Conservation (phyloP, 2,113 vertebrate genomes). For the Emydocephalus ijimae region DNA sequence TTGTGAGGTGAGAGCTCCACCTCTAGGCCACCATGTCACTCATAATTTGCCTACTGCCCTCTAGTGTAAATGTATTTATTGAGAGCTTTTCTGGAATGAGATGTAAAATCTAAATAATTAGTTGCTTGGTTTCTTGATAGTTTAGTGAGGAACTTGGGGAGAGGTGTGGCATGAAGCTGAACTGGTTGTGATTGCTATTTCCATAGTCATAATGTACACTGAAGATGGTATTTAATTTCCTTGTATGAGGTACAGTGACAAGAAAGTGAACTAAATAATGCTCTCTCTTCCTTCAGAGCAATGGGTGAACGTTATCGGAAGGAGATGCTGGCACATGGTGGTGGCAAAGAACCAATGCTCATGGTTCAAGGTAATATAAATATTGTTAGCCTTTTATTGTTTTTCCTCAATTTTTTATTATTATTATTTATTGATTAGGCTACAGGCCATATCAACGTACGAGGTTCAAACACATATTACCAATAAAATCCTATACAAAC, state of each 20-base stretch:
- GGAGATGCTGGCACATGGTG: conserved; percentile 94
- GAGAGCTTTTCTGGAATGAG: conserved; percentile 38
- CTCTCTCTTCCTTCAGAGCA: conserved; percentile 70
- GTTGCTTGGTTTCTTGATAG: neutral
- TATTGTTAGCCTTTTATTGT: neutral
- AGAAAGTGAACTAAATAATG: neutral
- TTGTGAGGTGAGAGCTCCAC: too few species aligned
- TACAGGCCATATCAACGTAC: too few species aligned
- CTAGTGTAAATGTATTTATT: conserved; percentile 23
- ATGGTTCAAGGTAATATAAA: conserved; percentile 90
- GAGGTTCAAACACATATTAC: too few species aligned
- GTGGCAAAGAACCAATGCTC: conserved; percentile 88
- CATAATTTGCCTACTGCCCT: conserved; percentile 15
- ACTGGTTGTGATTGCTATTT: conserved; percentile 17
- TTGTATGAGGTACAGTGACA: too few species aligned
- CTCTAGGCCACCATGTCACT: too few species aligned
- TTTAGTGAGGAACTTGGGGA: conserved; percentile 22
- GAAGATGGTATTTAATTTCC: too few species aligned
- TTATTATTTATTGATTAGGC: too few species aligned
- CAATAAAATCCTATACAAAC: too few species aligned
- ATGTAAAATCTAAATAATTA: neutral
- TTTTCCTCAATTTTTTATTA: neutral
- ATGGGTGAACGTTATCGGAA: conserved; percentile 91
- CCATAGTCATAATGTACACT: too few species aligned
- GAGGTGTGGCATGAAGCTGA: neutral